These are phyloP conservation scores for Danio tinwini DNA, from an alignment of 2,797 vertebrate genomes.

Conservation along the genomic window DNA sequence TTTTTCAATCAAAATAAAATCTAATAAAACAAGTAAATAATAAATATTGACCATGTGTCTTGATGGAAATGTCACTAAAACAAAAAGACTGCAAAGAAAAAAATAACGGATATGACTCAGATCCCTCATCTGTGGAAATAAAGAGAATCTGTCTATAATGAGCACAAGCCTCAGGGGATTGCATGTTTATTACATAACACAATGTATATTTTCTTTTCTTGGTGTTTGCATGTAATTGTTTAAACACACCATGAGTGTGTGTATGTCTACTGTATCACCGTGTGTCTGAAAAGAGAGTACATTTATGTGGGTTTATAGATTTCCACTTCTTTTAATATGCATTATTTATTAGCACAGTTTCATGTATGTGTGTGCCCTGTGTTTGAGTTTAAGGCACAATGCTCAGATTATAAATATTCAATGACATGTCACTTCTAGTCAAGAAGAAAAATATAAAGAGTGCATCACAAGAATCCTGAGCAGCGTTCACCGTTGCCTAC, in stretches of 20 bases:
- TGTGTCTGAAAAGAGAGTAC: background rate
- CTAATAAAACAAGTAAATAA: too few relatives aligned
- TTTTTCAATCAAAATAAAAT: too few relatives aligned
- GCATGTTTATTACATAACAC: constrained; percentile 27
- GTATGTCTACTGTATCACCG: background rate
- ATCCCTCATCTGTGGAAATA: constrained; percentile 17
- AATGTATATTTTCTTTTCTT: background rate
- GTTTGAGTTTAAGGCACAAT: constrained; percentile 16
- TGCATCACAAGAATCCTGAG: background rate
- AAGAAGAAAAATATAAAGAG: constrained; percentile 16
- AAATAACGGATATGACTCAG: background rate
- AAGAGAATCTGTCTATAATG: constrained; percentile 35
- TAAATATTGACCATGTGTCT: background rate
- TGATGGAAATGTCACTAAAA: background rate
- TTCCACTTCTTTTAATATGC: background rate
- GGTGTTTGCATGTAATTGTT: background rate
- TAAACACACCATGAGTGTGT: background rate
- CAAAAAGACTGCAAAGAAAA: background rate
- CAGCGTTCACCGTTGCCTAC: background rate
- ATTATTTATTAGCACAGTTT: background rate
- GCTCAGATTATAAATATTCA: constrained; percentile 30
- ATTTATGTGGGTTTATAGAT: background rate
- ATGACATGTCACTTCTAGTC: constrained; percentile 8
- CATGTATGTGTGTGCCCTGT: background rate
- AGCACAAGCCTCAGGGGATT: constrained; percentile 24